A percentile compares a stretch with the other conserved stretches of the same genome.
Evolutionary conservation across 1,140 invertebrate species (phyloP).

Genomic region (Manduca sexta): DNA sequence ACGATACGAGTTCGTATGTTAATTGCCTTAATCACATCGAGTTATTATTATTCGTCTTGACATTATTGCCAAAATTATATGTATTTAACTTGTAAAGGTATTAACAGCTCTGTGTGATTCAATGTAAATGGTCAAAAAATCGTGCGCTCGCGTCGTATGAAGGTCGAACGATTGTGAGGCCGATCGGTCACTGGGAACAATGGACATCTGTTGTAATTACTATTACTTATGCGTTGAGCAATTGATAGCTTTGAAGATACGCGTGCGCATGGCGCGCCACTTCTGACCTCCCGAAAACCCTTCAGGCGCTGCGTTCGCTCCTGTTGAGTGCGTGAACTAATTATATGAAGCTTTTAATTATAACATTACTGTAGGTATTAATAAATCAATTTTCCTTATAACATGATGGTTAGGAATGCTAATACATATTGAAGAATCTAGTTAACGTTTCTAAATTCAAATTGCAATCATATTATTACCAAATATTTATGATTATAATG

Average conservation of each 20-base stretch:
- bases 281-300: too few species aligned
- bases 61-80: constrained; percentile 3
- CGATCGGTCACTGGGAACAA: constrained; percentile 61
- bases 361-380: too few species aligned
- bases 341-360: too few species aligned
- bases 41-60: constrained; percentile 5
- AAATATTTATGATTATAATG: too few species aligned
- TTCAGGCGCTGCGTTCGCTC: constrained; percentile 17
- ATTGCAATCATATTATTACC: too few species aligned
- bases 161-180: constrained; percentile 44
- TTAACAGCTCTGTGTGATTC: constrained; percentile 30
- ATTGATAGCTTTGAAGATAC: constrained; percentile 34
- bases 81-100: constrained; percentile 10
- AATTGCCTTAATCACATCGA: neutral
- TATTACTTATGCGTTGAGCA: constrained; percentile 59
- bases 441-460: too few species aligned
- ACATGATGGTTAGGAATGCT: too few species aligned
- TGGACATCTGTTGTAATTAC: constrained; percentile 69
- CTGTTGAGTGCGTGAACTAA: constrained; percentile 17
- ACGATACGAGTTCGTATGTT: neutral
- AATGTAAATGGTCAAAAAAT: constrained; percentile 57
- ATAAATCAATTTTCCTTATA: too few species aligned
- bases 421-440: too few species aligned
- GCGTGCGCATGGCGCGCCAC: neutral
- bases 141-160: constrained; percentile 49